phyloP scores from a whole-genome alignment of 1,140 invertebrate species.

The Atta cephalotes region DNA sequence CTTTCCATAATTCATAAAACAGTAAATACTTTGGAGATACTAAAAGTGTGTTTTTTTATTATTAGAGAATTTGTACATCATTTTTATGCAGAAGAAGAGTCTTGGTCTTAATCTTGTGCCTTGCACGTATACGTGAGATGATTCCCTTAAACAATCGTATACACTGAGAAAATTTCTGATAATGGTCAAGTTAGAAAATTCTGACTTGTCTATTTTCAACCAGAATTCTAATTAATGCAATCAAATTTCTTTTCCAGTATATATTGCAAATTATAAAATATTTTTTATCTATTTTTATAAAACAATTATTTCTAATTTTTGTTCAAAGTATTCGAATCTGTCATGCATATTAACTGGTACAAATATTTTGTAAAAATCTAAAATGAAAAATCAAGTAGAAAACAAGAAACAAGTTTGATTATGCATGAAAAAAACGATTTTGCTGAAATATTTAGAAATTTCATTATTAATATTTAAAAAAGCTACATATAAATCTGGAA shows the following conservation, averaged over 20 bases:
- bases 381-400: not conserved
- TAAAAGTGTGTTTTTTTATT: constrained; percentile 18
- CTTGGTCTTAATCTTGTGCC: not conserved
- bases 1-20: constrained; percentile 28
- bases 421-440: no score
- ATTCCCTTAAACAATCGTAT: not conserved
- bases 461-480: no score
- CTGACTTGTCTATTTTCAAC: no score
- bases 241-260: no score
- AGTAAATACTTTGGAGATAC: not conserved
- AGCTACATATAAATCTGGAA: no score
- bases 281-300: not conserved
- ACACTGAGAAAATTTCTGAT: not conserved
- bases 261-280: not conserved
- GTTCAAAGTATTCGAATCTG: not conserved
- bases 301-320: not conserved
- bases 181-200: no score
- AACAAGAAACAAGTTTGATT: no score
- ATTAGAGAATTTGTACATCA: constrained; percentile 11
- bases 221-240: no score
- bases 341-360: no score
- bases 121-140: not conserved
- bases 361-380: not conserved
- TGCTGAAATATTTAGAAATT: no score
- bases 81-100: not conserved